Conservation (phyloP, 2,888 invertebrate species). For the Thumatha senex region DNA sequence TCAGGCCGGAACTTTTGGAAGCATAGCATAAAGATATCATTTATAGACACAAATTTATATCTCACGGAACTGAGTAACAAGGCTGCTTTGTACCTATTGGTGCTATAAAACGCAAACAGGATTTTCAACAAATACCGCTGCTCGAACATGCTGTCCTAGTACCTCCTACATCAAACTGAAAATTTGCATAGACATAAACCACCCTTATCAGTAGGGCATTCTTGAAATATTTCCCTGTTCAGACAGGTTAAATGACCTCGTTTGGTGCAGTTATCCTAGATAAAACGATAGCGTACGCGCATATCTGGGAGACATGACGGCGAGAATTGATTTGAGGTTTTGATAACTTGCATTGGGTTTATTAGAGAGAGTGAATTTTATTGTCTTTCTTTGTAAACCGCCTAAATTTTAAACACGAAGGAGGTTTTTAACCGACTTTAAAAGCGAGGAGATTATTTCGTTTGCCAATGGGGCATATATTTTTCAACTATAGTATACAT, state of each 20-base stretch:
- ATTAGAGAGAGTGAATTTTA: constrained; percentile 13
- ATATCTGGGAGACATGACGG: constrained; percentile 37
- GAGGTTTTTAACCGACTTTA: neutral
- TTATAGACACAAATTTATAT: no score
- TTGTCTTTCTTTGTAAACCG: constrained; percentile 5
- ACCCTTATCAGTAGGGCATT: constrained; percentile 17
- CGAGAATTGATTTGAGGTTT: constrained; percentile 31
- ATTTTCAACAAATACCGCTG: constrained; percentile 6
- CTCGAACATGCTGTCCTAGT: constrained; percentile 7
- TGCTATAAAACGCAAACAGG: neutral
- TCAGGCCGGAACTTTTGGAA: no score
- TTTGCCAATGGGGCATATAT: no score
- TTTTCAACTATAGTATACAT: no score
- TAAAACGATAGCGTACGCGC: constrained; percentile 33
- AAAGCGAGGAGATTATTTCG: no score
- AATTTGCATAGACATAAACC: constrained; percentile 18
- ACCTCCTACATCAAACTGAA: constrained; percentile 9
- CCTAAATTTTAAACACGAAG: neutral
- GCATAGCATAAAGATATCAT: no score
- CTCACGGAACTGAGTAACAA: no score
- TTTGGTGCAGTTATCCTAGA: constrained; percentile 21
- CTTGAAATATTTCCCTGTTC: constrained; percentile 9
- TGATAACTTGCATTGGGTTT: constrained; percentile 28
- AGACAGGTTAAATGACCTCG: constrained; percentile 11
- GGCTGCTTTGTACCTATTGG: no score